Base-by-base conservation (phyloP, 2,888 invertebrate species). In the Epinotia nisella region DNA sequence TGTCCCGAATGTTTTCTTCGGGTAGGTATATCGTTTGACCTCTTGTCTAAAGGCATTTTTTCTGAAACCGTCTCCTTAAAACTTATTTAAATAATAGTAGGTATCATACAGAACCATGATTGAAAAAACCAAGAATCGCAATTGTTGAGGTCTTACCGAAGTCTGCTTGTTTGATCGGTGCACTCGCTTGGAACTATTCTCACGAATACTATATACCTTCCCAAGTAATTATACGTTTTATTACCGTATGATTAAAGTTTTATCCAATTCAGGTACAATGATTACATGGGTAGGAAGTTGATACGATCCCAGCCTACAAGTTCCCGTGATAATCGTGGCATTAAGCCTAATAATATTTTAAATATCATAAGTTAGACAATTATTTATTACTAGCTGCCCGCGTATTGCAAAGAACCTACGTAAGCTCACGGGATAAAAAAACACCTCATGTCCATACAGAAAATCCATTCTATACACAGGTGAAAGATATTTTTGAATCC, bases 221-320 rank as follows among this genome's bases (percentile, higher is more conserved):
- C 56, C 55, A 35, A 59, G 59, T 53, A 60, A 71, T 60, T 66
- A 60, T 29, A 58, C 21, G 13, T 62, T 58, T 56, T 59, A 61
- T 45, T 29, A 4, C 1, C 7, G 35, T 62, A 58, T 67, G 21
- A 60, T 61, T 19, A 53, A 55, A 19, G 45, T 67, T 62, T 62
- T 17, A 72, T 49, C 56, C 51, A 19, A 59, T 49, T 29, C 55
- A 67, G 41, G 9, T 24, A 29, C 45, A 55, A 49, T 29, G 29
- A 62, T 68, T 68, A 72, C 68, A 49, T 67, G 49, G 9, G 11
- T 51, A 68, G 72, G 72, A 72, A 67, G 72, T 72, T 55, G 5
- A 19, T 49, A 35, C 2, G 49, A 35, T 24, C 35, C 11, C 55
- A 21, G 24, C 49, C 56, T 21, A 62, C 64, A n/a, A 10, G 21